Base-by-base conservation (phyloP, 2,797 vertebrate genomes). In the Sitta carolinensis region DNA sequence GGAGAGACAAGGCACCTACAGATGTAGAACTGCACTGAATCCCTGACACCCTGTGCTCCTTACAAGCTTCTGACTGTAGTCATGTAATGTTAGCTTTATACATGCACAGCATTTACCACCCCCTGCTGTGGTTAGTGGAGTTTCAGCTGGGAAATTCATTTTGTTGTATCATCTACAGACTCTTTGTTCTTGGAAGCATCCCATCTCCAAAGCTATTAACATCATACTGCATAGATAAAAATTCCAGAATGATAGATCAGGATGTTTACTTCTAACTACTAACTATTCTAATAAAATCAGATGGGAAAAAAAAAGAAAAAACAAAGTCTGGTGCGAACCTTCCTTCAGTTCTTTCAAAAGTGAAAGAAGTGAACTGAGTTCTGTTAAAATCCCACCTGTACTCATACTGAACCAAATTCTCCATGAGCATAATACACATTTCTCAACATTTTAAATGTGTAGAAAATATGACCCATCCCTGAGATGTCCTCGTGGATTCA, bases 141-240 rank as follows among this genome's bases (percentile, higher is more conserved):
- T 74, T 91, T 86, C 59, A 67, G 47, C 34, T 70, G 66, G 68
- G 83, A 78, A 92, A 77, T 75, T 84, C 42, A 42, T 73, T 87
- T 89, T 84, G 43, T 77, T 90, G 40, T 52, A 80, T 77, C 72
- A 90, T 66, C 55, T 69, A 25, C 27, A 78, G 74, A 51, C 25
- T 74, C 36, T 58, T 72, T 73, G 57, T 18, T 29, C 11, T 63
- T 57, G 15, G 45, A 93, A 82, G 57, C 19, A 55, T 61, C 72
- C 32, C 16, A 30, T 52, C 64, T 79, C 64, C 59, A 52, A 93
- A 84, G 38, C 16, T 3, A 90, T 73, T 82, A 70, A 84, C 42
- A 45, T 40, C 25, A 61, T 16, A 40, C 69, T 59, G 34, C 67
- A 63, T 15, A 79, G 61, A 79, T 29, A 76, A 3, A 73, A 90